Base-by-base conservation (phyloP, 2,888 invertebrate species). In the Scaptomyza cyrtandrae region DNA sequence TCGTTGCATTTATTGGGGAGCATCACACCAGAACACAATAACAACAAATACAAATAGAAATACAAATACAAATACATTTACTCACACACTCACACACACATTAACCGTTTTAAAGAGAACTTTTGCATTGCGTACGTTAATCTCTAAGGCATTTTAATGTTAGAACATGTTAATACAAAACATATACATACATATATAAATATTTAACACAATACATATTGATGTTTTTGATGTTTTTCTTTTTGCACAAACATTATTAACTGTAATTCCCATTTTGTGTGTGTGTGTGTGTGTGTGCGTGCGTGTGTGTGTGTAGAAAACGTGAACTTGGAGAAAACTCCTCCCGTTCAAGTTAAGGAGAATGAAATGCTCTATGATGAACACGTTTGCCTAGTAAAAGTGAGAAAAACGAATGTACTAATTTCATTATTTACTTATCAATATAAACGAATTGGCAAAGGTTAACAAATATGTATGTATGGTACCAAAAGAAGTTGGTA, bases 41-140 rank as follows among this genome's bases (percentile, higher is more conserved):
- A 52, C 11, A 52, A 16, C 3, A n/a, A 24, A 24, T 19, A 19
- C 35, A 50, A n/a, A n/a, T n/a, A 24, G 24, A 24, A 3, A 24
- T 2, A 44, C 10, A 53, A 37, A 27, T 41, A 55, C 10, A 41
- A n/a, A n/a, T 19, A 19, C 35, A 50, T 29, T 31, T 41, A 49
- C 43, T 35, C 39, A 54, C 44, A 44, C 11, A 66, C 13, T 24
- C 33, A 41, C 6, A 48, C 52, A 48, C 11, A 73, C 41, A 58
- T 57, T 57, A 61, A 71, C 50, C 24, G 52, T 57, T 50, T 41
- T 37, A 53, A 45, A 56, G 61, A 57, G 33, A 70, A 64, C 19
- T 60, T 52, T 66, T 66, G 71, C 73, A 71, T 71, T 72, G 67
- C 66, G 39, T 58, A 53, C 24, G 41, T 71, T 56, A 37, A 48